Evolutionary conservation across 2,888 invertebrate species (phyloP).

Genomic region (Synergus itoensis): DNA sequence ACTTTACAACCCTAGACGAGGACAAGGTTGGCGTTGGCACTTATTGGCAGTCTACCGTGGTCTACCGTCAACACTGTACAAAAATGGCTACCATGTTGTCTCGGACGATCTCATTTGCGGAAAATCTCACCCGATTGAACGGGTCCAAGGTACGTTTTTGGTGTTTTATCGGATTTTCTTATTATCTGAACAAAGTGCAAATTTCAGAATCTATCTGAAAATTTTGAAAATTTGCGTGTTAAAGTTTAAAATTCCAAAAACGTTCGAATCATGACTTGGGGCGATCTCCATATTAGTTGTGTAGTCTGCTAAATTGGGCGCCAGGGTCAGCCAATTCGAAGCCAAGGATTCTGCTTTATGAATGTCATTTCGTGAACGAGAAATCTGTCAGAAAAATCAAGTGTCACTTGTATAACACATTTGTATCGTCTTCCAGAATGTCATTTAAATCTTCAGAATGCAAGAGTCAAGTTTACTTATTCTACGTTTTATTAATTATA

Average conservation of each 20-base stretch:
- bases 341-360: constrained; percentile 65
- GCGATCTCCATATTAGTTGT: constrained; percentile 71
- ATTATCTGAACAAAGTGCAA: background rate
- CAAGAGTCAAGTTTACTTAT: background rate
- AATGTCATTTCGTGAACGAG: background rate
- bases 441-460: background rate
- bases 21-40: background rate
- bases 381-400: background rate
- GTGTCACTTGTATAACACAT: background rate
- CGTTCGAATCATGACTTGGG: constrained; percentile 53
- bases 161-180: background rate
- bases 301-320: constrained; percentile 77
- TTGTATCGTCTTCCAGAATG: background rate
- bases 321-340: constrained; percentile 74
- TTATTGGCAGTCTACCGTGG: background rate
- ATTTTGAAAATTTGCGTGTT: background rate
- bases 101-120: constrained; percentile 85
- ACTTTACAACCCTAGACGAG: background rate
- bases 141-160: constrained; percentile 85
- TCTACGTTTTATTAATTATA: background rate
- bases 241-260: constrained; percentile 10
- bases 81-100: constrained; percentile 90
- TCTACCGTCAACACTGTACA: constrained; percentile 69
- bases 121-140: constrained; percentile 85
- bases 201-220: background rate